Evolutionary conservation across 2,888 invertebrate genomes (phyloP), one percentile per base, ranked within the genome.

Genomic region (Serrognathus titanus): DNA sequence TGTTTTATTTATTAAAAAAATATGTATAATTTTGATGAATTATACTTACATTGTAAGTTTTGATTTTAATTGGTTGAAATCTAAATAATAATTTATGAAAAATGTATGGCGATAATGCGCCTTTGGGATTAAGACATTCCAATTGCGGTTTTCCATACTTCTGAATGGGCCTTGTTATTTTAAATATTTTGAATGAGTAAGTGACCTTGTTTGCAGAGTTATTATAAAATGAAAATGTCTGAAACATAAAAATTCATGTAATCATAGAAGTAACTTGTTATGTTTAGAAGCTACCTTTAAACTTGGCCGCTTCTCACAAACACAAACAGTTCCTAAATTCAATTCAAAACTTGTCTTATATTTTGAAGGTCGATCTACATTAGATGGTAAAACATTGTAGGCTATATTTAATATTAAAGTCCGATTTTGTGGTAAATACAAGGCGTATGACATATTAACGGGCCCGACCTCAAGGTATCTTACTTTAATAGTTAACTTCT

Each of bases 141-240:
- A 80, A 68, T 53, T 79, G 67, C 16, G 71, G 63, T 54, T 71
- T 72, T 9, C 66, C 67, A 52, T 74, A 69, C 10, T 57, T 37
- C 24, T 66, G 59, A 58, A 76, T 75, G n/a, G 74, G 38, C 52
- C 20, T 20, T 6, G 7, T 31, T 2, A 31, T 6, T 31, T 31
- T 31, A 7, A 6, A 31, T 31, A 31, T 31, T 75, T 66, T 37
- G 79, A 41, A 2, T 64, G 6, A 59, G 52, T 72, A 78, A 2
- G 64, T 52, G 9, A 75, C 65, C 13, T 63, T 49, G 2, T 66
- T 57, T 35, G 58, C 60, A 1, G 75, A 73, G 55, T 75, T 73
- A 57, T 80, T 80, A 57, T 76, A 73, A 12, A 80, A 58, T 76
- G 79, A 79, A 61, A 71, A 74, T 12, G 70, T 66, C 73, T 79